phyloP scores from a whole-genome alignment of 2,797 vertebrate genomes.

The Brotula barbata region DNA sequence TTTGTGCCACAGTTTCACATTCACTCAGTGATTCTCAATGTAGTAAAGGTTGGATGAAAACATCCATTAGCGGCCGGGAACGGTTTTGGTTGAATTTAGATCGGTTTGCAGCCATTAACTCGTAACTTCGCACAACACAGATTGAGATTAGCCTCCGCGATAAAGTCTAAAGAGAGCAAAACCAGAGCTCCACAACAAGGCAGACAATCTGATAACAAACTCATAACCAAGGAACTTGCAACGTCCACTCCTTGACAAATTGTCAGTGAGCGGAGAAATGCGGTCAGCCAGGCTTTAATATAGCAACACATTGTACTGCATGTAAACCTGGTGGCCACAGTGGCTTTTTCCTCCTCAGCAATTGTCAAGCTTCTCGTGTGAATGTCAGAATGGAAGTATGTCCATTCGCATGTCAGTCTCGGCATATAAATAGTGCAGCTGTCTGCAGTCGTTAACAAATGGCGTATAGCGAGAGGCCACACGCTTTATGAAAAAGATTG shows the following conservation, averaged over 20 bases:
- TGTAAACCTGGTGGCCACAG: no score
- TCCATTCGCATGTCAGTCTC: constrained; percentile 65
- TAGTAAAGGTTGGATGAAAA: no score
- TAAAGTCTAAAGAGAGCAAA: constrained; percentile 45
- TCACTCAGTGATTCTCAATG: no score
- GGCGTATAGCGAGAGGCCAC: constrained; percentile 57
- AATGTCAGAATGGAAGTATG: constrained; percentile 61
- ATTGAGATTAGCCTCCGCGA: constrained; percentile 46
- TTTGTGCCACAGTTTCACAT: no score
- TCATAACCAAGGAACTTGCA: constrained; percentile 34
- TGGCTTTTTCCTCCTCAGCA: constrained; percentile 22
- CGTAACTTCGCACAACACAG: constrained; percentile 39
- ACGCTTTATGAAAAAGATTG: constrained; percentile 65
- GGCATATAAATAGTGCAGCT: constrained; percentile 71
- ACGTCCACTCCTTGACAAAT: constrained; percentile 37
- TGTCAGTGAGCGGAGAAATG: constrained; percentile 34
- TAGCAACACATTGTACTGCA: constrained; percentile 22
- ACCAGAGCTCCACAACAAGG: constrained; percentile 25
- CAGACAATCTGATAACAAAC: constrained; percentile 54
- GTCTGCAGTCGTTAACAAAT: constrained; percentile 66
- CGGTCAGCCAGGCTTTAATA: constrained; percentile 25
- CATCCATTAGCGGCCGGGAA: no score
- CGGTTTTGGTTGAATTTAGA: constrained; percentile 50
- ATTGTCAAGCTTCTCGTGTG: constrained; percentile 46
- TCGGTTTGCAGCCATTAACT: constrained; percentile 42